Base-by-base conservation (phyloP, 1,140 invertebrate genomes). In the Pseudomyrmex gracilis region DNA sequence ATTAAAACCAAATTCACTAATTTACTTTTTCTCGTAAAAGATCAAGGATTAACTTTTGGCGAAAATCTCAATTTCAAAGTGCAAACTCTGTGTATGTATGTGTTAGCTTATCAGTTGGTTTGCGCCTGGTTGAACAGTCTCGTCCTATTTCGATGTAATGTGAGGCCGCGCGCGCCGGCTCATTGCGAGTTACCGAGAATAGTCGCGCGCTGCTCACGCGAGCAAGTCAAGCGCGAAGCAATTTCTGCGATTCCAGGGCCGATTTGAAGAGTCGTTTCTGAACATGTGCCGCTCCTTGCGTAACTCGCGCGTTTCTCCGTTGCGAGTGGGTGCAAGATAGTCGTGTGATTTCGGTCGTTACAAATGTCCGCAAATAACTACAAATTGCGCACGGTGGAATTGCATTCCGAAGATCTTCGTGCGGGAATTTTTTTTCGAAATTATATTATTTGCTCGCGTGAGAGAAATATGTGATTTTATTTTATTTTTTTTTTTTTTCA, bases 161-260 rank as follows among this genome's bases (percentile, higher is more conserved):
- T 67, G 80, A 34, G 34, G 34, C 34, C 34, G 34, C 34, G 34
- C 34, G 82, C 63, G 55, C 53, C 73, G 68, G 34, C 58, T 85
- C 47, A 73, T 85, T 80, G 80, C 47, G 45, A 83, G 51, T n/a
- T 20, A 49, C 77, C 51, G 57, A 70, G 77, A 86, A 88, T 71
- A 88, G 57, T 55, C 24, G 22, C 49, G 43, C 24, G 43, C 24
- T 67, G 45, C 64, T 87, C 83, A 83, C 53, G 77, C 51, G 64
- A 73, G 57, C 74, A 89, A 89, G 87, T 88, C 87, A 86, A 89
- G 63, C 87, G 84, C 78, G 78, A 85, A 86, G 78, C 71, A 89
- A 89, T 89, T 88, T 89, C 68, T 86, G 58, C 63, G 80, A 85
- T 85, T 88, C 77, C 77, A 68, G 61, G 53, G 57, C 20, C 64